Base-by-base conservation (phyloP, 23 tunicate species). In the Clavelina lepadiformis region DNA sequence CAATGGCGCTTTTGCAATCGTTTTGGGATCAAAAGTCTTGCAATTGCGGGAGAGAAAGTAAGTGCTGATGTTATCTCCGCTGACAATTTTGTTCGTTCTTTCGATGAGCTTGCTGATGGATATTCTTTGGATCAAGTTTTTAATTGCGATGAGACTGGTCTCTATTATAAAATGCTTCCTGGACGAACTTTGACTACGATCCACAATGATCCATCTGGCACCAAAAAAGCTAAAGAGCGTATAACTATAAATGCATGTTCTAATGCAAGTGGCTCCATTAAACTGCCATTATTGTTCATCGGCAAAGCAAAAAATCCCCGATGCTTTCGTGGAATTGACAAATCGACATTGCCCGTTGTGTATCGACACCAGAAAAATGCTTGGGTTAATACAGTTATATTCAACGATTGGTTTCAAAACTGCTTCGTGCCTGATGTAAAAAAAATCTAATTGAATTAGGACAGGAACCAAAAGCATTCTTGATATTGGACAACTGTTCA, bases 251-350 rank as follows among this genome's bases (percentile, higher is more conserved):
- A 26, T 28, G 35, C 65, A 8, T 58, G 65, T 58, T 58, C 70
- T 37, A 64, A 64, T 64, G 70, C 70, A 37, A 64, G 70, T 35
- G 70, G 70, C 13, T 37, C 70, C 52, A 64, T 64, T n/a, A 64
- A 64, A 56, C 53, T 64, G 53, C 70, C 70, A 15, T 38, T 64
- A 38, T 23, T 38, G 61, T 64, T 41, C 15, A 64, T 64, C 22
- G 61, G 70, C 53, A 64, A 64, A 56, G 70, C 70, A 37, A 64
- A 41, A 23, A 64, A 38, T 38, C 61, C 70, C 5, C 70, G 70
- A 35, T 64, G 70, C 28, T 64, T 38, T 64, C 53, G 70, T 64
- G 22, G 28, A 37, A 37, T 64, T 23, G 26, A 64, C 60, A 64
- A 64, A 38, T 37, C 52, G 25, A 24, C 70, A 38, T 26, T 41